These are phyloP conservation scores for Trichogramma evanescens DNA, from an alignment of 2,888 invertebrate genomes.

Conservation along the genomic window DNA sequence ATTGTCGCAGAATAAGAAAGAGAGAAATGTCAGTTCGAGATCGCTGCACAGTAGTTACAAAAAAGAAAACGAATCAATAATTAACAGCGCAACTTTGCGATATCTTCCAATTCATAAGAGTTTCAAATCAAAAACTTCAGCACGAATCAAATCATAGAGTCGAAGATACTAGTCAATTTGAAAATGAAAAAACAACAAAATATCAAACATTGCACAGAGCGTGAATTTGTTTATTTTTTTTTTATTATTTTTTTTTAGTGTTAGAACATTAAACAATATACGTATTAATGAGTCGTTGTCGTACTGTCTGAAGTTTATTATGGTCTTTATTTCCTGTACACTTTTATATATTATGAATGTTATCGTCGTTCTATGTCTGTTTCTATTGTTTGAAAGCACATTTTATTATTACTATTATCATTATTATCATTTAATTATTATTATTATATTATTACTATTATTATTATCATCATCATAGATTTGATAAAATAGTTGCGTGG, in stretches of 20 bases:
- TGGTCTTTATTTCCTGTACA: too few relatives aligned
- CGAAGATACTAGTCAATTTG: too few relatives aligned
- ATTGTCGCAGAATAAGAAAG: conserved; percentile 38
- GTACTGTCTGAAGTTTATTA: conserved; percentile 38
- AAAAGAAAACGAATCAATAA: conserved; percentile 19
- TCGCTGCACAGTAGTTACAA: conserved; percentile 37
- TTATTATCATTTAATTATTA: too few relatives aligned
- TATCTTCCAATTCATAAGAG: neutral
- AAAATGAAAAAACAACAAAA: neutral
- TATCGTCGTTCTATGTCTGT: conserved; percentile 33
- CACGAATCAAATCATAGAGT: too few relatives aligned
- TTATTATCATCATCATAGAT: neutral
- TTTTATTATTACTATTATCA: neutral
- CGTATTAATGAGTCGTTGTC: conserved; percentile 34
- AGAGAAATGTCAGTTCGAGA: conserved; percentile 43
- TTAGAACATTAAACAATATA: conserved; percentile 25
- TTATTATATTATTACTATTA: neutral
- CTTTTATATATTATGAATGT: conserved; percentile 30
- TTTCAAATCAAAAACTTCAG: neutral
- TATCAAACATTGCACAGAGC: conserved; percentile 5
- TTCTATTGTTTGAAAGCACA: conserved; percentile 10
- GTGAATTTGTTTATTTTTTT: conserved; percentile 18
- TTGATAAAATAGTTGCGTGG: too few relatives aligned
- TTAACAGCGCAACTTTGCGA: conserved; percentile 3
- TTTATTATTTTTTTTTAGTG: conserved; percentile 25